Evolutionary conservation across 1,140 invertebrate genomes (phyloP).

Genomic region (Bombus terrestris): DNA sequence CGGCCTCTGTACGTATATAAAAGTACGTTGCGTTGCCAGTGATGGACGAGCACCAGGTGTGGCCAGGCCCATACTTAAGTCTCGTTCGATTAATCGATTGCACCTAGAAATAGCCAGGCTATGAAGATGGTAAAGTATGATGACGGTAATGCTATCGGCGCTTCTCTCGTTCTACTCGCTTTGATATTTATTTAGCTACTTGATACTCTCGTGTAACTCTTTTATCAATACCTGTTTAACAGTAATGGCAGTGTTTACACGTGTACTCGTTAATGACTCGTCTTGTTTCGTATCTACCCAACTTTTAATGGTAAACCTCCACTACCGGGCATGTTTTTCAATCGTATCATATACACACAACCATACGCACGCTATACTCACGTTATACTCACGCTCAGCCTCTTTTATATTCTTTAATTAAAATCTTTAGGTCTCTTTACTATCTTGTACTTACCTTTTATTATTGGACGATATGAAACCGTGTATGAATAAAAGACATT

Average conservation of each 20-base stretch:
- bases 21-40: constrained; percentile 56
- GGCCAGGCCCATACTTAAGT: constrained; percentile 65
- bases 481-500: too few species aligned
- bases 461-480: not conserved
- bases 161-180: constrained; percentile 31
- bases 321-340: not conserved
- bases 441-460: not conserved
- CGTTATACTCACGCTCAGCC: not conserved
- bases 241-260: not conserved
- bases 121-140: constrained; percentile 47
- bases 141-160: constrained; percentile 45
- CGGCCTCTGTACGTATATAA: constrained; percentile 56
- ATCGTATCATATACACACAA: not conserved
- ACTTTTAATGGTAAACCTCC: not conserved
- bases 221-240: constrained; percentile 14
- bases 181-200: constrained; percentile 47
- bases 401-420: constrained; percentile 18
- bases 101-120: constrained; percentile 56
- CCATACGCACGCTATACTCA: not conserved
- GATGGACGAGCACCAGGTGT: constrained; percentile 73
- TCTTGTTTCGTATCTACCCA: not conserved
- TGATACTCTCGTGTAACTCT: not conserved
- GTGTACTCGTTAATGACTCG: not conserved
- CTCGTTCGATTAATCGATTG: constrained; percentile 72
- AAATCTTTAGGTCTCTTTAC: not conserved